Conservation (phyloP, 1,140 invertebrate species). For the Lutraria rhynchaena region DNA sequence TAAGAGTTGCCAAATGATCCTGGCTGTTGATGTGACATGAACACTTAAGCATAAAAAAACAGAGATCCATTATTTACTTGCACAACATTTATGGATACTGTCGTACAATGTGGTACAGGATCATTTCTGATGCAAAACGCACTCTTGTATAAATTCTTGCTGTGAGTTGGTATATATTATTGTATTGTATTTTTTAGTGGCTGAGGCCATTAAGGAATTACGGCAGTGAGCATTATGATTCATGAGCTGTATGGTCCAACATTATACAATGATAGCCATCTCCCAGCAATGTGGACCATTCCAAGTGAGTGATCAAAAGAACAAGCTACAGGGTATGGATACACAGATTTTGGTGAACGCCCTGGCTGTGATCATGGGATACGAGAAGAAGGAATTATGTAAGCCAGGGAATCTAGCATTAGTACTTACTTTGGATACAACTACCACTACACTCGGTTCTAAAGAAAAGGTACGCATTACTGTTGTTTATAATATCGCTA, state of each 20-base stretch:
- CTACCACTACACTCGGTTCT: slow-evolving; percentile 92
- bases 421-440: slow-evolving; percentile 94
- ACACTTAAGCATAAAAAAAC: no score
- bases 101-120: no score
- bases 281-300: slow-evolving; percentile 90
- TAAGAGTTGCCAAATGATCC: no score
- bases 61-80: no score
- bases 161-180: neutral
- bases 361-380: slow-evolving; percentile 95
- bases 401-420: slow-evolving; percentile 95
- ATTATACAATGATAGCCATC: slow-evolving; percentile 97
- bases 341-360: slow-evolving; percentile 96
- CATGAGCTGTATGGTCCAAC: slow-evolving; percentile 93
- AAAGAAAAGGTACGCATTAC: slow-evolving; percentile 92
- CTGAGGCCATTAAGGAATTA: slow-evolving; percentile 96
- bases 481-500: no score
- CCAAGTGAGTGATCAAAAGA: slow-evolving; percentile 82
- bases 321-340: slow-evolving; percentile 90
- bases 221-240: slow-evolving; percentile 90
- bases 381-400: slow-evolving; percentile 98
- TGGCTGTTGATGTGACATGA: no score
- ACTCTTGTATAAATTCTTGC: no score
- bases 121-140: no score
- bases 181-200: slow-evolving; percentile 83
- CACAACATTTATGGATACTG: no score